phyloP scores from a whole-genome alignment of 2,888 invertebrate genomes.

The Andrena bicolor region DNA sequence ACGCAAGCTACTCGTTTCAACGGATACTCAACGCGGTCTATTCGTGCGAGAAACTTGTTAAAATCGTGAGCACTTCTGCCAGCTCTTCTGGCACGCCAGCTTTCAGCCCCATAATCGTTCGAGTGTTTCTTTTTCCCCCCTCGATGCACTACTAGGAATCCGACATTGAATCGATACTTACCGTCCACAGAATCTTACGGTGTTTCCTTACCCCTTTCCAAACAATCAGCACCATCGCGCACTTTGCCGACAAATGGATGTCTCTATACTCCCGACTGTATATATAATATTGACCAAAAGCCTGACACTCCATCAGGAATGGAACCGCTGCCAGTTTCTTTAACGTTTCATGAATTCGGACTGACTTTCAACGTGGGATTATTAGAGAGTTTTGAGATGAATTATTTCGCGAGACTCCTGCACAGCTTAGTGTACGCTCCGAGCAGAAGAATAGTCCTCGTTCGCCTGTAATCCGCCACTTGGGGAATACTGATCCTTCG shows the following conservation, averaged over 20 bases:
- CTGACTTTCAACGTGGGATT: neutral
- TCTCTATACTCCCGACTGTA: neutral
- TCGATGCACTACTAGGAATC: neutral
- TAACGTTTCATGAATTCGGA: too few relatives aligned
- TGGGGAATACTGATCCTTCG: constrained; percentile 19
- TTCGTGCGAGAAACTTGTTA: neutral
- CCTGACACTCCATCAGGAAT: neutral
- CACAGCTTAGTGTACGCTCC: neutral
- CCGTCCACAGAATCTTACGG: neutral
- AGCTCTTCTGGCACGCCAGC: neutral
- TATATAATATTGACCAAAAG: neutral
- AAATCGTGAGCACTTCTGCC: neutral
- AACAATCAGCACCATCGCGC: neutral
- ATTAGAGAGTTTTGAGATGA: neutral
- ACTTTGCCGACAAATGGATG: neutral
- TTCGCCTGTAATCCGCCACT: constrained; percentile 31
- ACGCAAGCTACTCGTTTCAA: neutral
- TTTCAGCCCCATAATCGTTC: constrained; percentile 18
- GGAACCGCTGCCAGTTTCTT: too few relatives aligned
- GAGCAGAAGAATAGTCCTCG: neutral
- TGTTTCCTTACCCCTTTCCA: neutral
- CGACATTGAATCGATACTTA: constrained; percentile 24
- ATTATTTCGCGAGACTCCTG: neutral
- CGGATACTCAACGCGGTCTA: neutral
- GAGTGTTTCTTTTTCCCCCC: constrained; percentile 1